Evolutionary conservation across 2,797 vertebrate genomes (phyloP).

Genomic region (Geotria australis): DNA sequence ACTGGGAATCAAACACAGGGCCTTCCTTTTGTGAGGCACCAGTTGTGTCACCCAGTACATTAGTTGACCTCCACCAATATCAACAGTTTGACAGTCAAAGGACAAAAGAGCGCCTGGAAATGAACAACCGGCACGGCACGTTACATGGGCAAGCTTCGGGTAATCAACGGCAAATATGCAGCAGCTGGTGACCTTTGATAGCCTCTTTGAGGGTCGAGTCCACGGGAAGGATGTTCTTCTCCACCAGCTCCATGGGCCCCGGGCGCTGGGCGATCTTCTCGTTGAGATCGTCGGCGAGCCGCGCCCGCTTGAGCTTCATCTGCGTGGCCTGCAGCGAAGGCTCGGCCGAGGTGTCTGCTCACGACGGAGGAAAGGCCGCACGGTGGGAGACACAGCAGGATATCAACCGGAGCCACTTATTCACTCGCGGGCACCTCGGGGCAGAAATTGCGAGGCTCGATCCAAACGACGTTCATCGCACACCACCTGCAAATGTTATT

Average conservation of each 20-base stretch:
- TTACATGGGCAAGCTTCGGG: too few species aligned
- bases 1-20: too few species aligned
- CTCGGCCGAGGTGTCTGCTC: conserved; percentile 51
- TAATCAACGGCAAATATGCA: too few species aligned
- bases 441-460: conserved; percentile 2
- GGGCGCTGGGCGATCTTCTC: conserved; percentile 75
- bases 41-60: too few species aligned
- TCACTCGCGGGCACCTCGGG: not conserved
- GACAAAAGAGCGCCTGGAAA: too few species aligned
- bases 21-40: too few species aligned
- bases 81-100: too few species aligned
- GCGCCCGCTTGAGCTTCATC: conserved; percentile 68
- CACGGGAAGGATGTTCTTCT: conserved; percentile 84
- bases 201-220: conserved; percentile 35
- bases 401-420: not conserved
- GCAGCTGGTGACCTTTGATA: conserved; percentile 17
- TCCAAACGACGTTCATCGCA: conserved; percentile 1
- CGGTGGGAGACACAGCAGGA: not conserved
- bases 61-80: too few species aligned
- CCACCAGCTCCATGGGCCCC: conserved; percentile 72
- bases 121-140: too few species aligned
- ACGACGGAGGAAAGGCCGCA: not conserved
- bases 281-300: conserved; percentile 59
- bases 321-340: conserved; percentile 73
- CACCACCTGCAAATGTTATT: too few species aligned